A percentile compares a stretch with the other conserved stretches of the same genome.
Conservation (phyloP, 2,113 vertebrate genomes). For the Nannospalax galili region DNA sequence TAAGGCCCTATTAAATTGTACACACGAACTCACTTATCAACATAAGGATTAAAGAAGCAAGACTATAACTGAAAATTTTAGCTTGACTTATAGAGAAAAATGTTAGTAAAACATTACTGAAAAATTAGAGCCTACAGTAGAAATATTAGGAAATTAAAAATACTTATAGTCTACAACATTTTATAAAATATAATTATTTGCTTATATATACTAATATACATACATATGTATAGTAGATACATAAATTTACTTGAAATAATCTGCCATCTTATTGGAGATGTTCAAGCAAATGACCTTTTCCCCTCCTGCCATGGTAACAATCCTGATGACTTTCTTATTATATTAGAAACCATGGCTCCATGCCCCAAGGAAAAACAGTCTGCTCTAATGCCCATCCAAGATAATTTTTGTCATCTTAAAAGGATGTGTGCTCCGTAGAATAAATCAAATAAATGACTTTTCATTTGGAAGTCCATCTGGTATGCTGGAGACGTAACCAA, state of each 20-base stretch:
- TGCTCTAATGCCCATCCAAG: not conserved
- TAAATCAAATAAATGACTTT: constrained; percentile 51
- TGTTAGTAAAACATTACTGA: not conserved
- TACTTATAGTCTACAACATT: not conserved
- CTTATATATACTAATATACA: not conserved
- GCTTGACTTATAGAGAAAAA: not conserved
- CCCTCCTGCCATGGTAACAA: not conserved
- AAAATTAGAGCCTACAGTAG: not conserved
- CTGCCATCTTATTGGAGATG: not conserved
- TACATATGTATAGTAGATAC: not conserved
- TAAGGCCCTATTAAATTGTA: not conserved
- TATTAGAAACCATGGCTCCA: not conserved
- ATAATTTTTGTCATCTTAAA: constrained; percentile 52
- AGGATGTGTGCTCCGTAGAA: constrained; percentile 4
- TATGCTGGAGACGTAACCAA: not conserved
- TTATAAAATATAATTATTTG: not conserved
- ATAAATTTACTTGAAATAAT: not conserved
- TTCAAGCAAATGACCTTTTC: not conserved
- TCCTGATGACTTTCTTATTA: constrained; percentile 45
- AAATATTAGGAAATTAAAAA: not conserved
- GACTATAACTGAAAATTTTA: not conserved
- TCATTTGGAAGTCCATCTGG: constrained; percentile 53
- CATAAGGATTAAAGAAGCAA: not conserved
- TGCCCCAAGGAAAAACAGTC: not conserved
- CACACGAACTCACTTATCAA: not conserved